These are phyloP conservation scores for Pentamera pediparva DNA, from an alignment of 53 echinoderm and acorn worm genomes.

Conservation along the genomic window DNA sequence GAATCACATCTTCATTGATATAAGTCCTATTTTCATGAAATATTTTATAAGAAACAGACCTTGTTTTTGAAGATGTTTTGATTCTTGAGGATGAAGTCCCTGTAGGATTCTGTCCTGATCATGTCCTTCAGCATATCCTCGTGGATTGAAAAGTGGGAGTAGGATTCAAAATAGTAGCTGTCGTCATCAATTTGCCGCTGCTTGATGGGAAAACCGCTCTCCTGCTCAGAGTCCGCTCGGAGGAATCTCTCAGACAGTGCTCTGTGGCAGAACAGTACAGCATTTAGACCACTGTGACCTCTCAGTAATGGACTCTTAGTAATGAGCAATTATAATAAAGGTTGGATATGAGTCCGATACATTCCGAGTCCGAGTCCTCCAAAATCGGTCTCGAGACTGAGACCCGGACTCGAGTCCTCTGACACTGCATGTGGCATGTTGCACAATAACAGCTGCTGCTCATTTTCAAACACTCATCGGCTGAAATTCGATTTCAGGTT, in stretches of 20 bases:
- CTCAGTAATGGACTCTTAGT: too few relatives aligned
- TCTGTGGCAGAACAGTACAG: constrained; percentile 24
- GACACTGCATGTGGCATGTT: too few relatives aligned
- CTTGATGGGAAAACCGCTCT: constrained; percentile 3
- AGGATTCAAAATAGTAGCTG: constrained; percentile 91
- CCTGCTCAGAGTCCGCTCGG: constrained; percentile 13
- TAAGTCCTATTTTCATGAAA: background rate
- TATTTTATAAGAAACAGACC: constrained; percentile 33
- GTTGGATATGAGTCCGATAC: too few relatives aligned
- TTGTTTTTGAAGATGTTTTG: constrained; percentile 92
- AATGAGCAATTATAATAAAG: too few relatives aligned
- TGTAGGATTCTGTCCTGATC: constrained; percentile 83
- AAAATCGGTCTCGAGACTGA: too few relatives aligned
- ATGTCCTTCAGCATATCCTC: constrained; percentile 91
- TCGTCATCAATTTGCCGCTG: constrained; percentile 62
- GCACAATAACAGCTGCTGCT: too few relatives aligned
- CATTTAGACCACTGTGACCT: too few relatives aligned
- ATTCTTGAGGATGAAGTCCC: constrained; percentile 90
- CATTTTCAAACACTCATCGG: too few relatives aligned
- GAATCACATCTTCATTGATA: too few relatives aligned
- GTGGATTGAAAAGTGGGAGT: constrained; percentile 93
- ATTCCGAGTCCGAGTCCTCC: too few relatives aligned
- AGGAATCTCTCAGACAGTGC: constrained; percentile 73
- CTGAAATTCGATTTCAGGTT: too few relatives aligned
- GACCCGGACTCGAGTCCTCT: too few relatives aligned